Evolutionary conservation across 2,888 invertebrate species (phyloP), one percentile per base, ranked within the genome.

Genomic region (Epirrhoe tristata): DNA sequence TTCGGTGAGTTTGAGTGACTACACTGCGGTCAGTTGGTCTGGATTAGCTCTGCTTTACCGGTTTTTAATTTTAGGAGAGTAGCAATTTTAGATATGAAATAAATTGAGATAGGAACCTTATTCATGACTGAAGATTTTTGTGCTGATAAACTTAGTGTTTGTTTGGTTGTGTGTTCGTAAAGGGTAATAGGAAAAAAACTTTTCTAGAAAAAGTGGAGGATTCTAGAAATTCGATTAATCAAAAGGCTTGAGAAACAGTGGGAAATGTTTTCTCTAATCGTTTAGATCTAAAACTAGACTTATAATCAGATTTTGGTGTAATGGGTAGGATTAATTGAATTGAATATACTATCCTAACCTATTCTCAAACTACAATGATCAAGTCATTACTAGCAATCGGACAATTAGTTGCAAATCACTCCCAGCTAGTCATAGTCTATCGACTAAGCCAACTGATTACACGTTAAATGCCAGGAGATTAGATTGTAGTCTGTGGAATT

Each of bases 1-100:
- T 68, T 71, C 67, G 52, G 64, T 64, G 62, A 52, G 67, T 62
- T 67, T 61, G 64, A 68, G 63, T 64, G 57, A 60, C 31, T 57
- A 34, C 55, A 46, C 52, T 64, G 59, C 57, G 34, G 54, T 54
- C 39, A 43, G 57, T 58, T 46, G 55, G 57, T 58, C 34, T 24
- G 64, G 43, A 46, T 64, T 58, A 12, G 24, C 55, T 43, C 51
- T 52, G 36, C 52, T 63, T 43, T 54, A 58, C 34, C 58, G 53
- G 34, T 51, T 57, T 63, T 34, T 14, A 50, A 39, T 36, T 55
- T 43, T 32, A 51, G 10, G n/a, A 51, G 32, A 55, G 6, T 14
- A 6, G 7, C 48, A 48, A 14, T 46, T 46, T 46, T 46, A n/a
- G 1, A 10, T 39, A 1, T 6, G 1, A 46, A 46, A 6, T 46